Evolutionary conservation across 1,140 invertebrate genomes (phyloP).

Genomic region (Carposina sasakii): DNA sequence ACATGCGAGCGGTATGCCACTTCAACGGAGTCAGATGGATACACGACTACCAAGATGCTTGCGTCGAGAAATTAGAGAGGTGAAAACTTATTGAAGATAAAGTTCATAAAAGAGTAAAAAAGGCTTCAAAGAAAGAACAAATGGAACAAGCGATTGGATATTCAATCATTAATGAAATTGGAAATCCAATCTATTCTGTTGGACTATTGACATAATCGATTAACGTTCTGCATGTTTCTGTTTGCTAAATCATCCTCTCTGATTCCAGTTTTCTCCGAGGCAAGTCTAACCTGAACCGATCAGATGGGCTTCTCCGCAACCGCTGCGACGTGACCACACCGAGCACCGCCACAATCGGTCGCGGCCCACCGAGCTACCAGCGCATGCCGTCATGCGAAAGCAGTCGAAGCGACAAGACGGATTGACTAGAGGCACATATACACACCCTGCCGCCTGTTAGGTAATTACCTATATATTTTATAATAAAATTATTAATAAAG

Average conservation of each 20-base stretch:
- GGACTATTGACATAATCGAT: too few species aligned
- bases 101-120: too few species aligned
- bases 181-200: too few species aligned
- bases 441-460: conserved; percentile 67
- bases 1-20: conserved; percentile 95
- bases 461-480: conserved; percentile 39
- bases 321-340: conserved; percentile 74
- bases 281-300: conserved; percentile 75
- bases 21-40: conserved; percentile 99
- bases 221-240: too few species aligned
- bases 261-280: conserved; percentile 85
- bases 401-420: conserved; percentile 82
- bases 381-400: conserved; percentile 89
- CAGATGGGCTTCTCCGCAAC: conserved; percentile 60
- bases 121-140: too few species aligned
- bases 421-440: conserved; percentile 84
- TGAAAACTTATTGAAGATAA: conserved; percentile 41
- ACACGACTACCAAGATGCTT: conserved; percentile 99
- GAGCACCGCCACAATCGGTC: conserved; percentile 75
- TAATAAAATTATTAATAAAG: conserved; percentile 5
- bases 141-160: too few species aligned
- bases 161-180: too few species aligned
- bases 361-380: conserved; percentile 83
- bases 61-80: conserved; percentile 98
- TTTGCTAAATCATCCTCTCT: too few species aligned